Evolutionary conservation across 2,888 invertebrate species (phyloP).

Genomic region (Hetaerina titia): DNA sequence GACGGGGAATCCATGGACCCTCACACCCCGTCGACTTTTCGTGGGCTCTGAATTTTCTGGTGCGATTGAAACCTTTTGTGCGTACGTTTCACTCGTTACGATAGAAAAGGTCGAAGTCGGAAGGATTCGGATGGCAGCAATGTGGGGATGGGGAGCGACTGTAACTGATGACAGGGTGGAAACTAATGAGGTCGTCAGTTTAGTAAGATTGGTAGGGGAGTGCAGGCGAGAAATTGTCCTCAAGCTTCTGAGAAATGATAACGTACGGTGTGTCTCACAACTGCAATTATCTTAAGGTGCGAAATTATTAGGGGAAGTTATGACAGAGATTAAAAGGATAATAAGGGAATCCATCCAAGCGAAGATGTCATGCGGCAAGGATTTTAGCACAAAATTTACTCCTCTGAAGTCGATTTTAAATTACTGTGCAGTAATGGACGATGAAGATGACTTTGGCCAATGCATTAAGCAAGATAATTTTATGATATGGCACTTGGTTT

Average conservation of each 20-base stretch:
- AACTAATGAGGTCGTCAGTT: not conserved
- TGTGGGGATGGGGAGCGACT: not conserved
- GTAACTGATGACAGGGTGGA: not conserved
- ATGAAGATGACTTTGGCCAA: too few relatives aligned
- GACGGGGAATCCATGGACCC: not conserved
- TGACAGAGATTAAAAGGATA: not conserved
- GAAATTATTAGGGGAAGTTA: not conserved
- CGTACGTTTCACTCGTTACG: not conserved
- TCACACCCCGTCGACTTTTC: not conserved
- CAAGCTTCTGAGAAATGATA: not conserved
- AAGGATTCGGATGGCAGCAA: not conserved
- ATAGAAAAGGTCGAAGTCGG: not conserved
- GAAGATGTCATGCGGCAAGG: too few relatives aligned
- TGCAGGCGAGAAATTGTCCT: not conserved
- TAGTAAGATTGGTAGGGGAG: not conserved
- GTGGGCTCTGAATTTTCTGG: not conserved
- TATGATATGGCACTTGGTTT: too few relatives aligned
- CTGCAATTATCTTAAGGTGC: not conserved
- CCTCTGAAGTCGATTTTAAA: too few relatives aligned
- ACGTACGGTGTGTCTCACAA: not conserved
- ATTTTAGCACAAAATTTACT: too few relatives aligned
- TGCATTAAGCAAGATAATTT: too few relatives aligned
- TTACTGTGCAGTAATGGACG: too few relatives aligned
- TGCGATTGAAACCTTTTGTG: conserved; percentile 38
- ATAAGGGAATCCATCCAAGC: not conserved